These are phyloP conservation scores for Oopsacas minuta DNA, from an alignment of 37 sponge, comb jelly and placozoan genomes.

Conservation along the genomic window DNA sequence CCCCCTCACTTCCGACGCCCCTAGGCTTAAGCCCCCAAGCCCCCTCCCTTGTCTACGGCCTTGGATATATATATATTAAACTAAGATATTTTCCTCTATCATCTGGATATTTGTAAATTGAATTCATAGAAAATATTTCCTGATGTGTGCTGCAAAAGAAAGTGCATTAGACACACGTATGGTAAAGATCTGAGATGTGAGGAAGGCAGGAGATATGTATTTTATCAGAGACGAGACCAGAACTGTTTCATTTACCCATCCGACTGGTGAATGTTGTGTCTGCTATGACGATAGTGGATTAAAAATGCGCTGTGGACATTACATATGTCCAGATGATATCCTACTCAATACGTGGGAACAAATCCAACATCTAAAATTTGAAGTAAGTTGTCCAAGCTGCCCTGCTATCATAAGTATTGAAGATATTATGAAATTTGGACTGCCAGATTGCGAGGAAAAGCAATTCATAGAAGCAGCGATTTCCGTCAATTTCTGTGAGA, in stretches of 20 bases:
- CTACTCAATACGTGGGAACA: background rate
- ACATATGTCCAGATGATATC: background rate
- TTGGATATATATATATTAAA: no score
- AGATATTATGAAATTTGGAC: constrained; percentile 15
- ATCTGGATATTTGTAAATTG: no score
- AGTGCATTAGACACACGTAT: background rate
- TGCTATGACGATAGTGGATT: background rate
- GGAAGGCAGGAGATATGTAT: background rate
- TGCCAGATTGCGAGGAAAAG: background rate
- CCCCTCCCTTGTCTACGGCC: no score
- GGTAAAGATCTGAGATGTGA: background rate
- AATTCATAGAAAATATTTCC: no score
- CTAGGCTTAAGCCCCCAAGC: no score
- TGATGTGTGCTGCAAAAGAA: background rate
- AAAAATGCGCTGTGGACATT: background rate
- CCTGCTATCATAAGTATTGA: background rate
- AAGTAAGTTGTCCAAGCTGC: background rate
- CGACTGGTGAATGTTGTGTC: background rate
- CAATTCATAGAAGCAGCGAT: background rate
- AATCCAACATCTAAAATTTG: background rate
- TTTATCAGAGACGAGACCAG: constrained; percentile 3
- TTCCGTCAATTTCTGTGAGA: background rate
- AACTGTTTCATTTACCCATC: background rate
- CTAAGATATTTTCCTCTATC: no score
- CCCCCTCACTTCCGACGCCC: no score